phyloP scores from a whole-genome alignment of 35 echinoderm and acorn worm genomes.

The Amphiura filiformis region DNA sequence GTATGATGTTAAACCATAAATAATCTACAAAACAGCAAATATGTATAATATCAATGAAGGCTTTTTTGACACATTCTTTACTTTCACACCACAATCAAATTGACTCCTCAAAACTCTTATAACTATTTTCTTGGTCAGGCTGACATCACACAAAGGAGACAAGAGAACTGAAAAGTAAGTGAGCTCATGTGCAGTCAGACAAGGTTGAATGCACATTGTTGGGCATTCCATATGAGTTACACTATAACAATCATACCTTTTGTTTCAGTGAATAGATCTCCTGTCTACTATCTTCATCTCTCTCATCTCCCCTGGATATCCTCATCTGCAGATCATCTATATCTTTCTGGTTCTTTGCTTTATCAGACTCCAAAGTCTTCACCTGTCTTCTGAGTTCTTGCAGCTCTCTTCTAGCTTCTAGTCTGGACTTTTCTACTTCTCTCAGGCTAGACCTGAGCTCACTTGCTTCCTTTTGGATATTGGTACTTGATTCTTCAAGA shows the following conservation, averaged over 20 bases:
- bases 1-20: no score
- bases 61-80: no score
- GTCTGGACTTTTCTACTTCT: constrained; percentile 89
- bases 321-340: constrained; percentile 70
- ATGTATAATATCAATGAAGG: no score
- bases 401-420: constrained; percentile 85
- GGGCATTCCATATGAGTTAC: no score
- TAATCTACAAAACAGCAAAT: no score
- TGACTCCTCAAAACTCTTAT: no score
- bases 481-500: constrained; percentile 70
- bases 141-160: no score
- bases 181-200: no score
- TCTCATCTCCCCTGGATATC: constrained; percentile 64
- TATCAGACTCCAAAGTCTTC: constrained; percentile 81
- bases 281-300: constrained; percentile 68
- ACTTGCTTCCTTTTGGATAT: constrained; percentile 75
- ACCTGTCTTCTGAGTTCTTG: constrained; percentile 98
- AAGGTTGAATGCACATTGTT: no score
- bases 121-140: no score
- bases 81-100: no score
- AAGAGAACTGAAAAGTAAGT: no score
- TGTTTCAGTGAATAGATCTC: constrained; percentile 85
- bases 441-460: constrained; percentile 78
- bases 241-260: constrained; percentile 52
- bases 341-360: constrained; percentile 67